A percentile compares a stretch with the other conserved stretches of the same genome.
These are phyloP conservation scores for Mormyrus iriodes DNA, from an alignment of 2,113 vertebrate genomes.

Conservation along the genomic window DNA sequence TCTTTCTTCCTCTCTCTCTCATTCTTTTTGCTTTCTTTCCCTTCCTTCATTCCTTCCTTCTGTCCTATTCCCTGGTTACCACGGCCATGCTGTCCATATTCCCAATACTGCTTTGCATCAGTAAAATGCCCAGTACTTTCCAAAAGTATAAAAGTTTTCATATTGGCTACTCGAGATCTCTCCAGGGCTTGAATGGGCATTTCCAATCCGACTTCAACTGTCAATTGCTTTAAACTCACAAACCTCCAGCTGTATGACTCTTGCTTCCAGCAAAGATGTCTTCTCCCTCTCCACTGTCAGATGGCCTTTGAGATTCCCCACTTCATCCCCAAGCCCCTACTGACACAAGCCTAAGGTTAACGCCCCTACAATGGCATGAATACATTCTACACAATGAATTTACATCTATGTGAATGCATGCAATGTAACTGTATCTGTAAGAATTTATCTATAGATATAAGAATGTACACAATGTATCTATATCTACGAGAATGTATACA, in stretches of 20 bases:
- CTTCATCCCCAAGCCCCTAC: slow-evolving; percentile 69
- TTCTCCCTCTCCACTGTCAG: slow-evolving; percentile 60
- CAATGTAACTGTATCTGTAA: neutral
- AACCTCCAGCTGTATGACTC: slow-evolving; percentile 70
- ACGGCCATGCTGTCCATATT: neutral
- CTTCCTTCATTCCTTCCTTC: too few relatives aligned
- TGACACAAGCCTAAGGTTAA: neutral
- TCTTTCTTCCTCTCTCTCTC: too few relatives aligned
- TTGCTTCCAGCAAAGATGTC: slow-evolving; percentile 50
- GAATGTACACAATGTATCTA: neutral
- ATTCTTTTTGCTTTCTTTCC: neutral
- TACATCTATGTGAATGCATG: neutral
- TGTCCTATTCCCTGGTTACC: neutral
- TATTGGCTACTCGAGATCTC: neutral
- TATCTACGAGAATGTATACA: neutral
- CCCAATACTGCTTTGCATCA: neutral
- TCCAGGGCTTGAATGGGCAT: neutral
- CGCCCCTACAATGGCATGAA: neutral
- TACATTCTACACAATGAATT: neutral
- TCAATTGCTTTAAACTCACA: slow-evolving; percentile 31
- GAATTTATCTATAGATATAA: neutral
- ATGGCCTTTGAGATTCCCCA: slow-evolving; percentile 54
- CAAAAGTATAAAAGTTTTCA: neutral
- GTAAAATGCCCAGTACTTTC: neutral
- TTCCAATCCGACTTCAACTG: neutral